Evolutionary conservation across 2,113 vertebrate species (phyloP).

Genomic region (Cynopterus brachyotis): DNA sequence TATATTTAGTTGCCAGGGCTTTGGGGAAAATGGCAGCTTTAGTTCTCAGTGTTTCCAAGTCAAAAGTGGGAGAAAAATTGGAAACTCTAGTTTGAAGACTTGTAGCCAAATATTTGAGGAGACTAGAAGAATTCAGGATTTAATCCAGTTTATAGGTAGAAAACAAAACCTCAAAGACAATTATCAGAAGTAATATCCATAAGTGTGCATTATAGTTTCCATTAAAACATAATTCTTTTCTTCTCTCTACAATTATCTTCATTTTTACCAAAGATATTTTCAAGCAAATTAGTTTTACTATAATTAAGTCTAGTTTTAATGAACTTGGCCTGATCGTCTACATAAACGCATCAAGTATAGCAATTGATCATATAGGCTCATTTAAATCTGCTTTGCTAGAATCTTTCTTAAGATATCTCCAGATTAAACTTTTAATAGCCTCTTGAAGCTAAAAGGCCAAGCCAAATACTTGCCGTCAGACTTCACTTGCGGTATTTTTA

Average conservation of each 20-base stretch:
- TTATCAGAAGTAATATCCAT: not conserved
- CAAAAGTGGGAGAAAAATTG: not conserved
- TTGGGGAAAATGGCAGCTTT: not conserved
- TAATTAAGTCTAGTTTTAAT: not conserved
- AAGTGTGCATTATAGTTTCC: not conserved
- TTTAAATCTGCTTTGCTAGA: not conserved
- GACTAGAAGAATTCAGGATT: not conserved
- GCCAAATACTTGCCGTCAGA: not conserved
- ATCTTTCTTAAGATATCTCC: not conserved
- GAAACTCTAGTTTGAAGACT: not conserved
- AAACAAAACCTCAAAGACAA: not conserved
- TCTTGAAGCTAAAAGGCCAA: not conserved
- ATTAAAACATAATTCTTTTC: not conserved
- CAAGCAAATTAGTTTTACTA: not conserved
- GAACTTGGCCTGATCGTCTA: not conserved
- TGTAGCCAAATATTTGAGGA: not conserved
- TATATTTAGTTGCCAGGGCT: not conserved
- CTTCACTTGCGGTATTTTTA: not conserved
- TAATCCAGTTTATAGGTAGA: too few relatives aligned
- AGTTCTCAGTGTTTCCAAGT: not conserved
- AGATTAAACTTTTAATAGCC: not conserved
- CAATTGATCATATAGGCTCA: not conserved
- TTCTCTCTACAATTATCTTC: not conserved
- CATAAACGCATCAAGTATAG: not conserved
- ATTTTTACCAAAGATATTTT: not conserved